Evolutionary conservation across 1,140 invertebrate species (phyloP).

Genomic region (Triops longicaudatus): DNA sequence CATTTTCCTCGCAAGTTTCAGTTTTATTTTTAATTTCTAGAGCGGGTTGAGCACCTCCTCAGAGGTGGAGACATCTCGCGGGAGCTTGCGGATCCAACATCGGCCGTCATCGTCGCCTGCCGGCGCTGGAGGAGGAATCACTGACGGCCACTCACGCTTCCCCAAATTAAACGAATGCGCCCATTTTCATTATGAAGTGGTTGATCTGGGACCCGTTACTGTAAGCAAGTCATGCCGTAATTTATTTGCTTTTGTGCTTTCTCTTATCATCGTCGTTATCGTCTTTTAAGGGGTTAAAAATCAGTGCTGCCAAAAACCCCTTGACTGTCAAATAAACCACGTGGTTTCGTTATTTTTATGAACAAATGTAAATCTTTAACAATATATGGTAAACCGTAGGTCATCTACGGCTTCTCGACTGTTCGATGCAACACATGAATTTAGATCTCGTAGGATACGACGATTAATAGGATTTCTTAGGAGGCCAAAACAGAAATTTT

Average conservation of each 20-base stretch:
- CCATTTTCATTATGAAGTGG: slow-evolving; percentile 95
- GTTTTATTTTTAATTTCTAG: slow-evolving; percentile 33
- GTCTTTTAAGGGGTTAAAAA: no score
- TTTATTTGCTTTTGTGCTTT: slow-evolving; percentile 26
- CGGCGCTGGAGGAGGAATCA: slow-evolving; percentile 29
- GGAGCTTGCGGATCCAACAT: slow-evolving; percentile 38
- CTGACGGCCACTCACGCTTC: slow-evolving; percentile 50
- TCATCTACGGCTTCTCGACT: no score
- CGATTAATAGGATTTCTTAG: no score
- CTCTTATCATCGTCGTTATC: no score
- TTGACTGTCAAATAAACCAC: no score
- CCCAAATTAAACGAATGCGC: slow-evolving; percentile 94
- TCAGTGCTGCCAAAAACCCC: no score
- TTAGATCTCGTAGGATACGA: no score
- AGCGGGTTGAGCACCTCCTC: slow-evolving; percentile 38
- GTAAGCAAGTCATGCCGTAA: slow-evolving; percentile 42
- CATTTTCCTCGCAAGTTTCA: slow-evolving; percentile 11
- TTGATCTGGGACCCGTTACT: slow-evolving; percentile 67
- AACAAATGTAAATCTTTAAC: no score
- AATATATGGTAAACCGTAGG: no score
- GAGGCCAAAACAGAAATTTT: no score
- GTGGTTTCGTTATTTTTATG: no score
- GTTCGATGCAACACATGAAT: no score
- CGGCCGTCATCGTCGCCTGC: slow-evolving; percentile 31
- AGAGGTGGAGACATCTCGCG: slow-evolving; percentile 37